A percentile compares a stretch with the other conserved stretches of the same genome.
Evolutionary conservation across 2,888 invertebrate genomes (phyloP).

Genomic region (Erannis defoliaria): DNA sequence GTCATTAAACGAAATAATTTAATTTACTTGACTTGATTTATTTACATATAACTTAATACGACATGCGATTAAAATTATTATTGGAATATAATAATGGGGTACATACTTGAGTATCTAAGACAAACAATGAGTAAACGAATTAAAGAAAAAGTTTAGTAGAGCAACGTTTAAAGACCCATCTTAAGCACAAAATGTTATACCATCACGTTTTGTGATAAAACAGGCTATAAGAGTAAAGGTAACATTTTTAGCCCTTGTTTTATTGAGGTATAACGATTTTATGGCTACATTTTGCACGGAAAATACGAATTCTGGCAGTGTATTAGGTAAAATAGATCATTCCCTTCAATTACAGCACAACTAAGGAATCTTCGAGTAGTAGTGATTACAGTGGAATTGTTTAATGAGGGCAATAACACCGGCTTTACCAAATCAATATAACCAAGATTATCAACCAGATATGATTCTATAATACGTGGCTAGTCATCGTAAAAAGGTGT

Average conservation of each 20-base stretch:
- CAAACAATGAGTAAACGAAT: not conserved
- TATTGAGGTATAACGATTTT: slow-evolving; percentile 42
- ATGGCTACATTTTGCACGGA: slow-evolving; percentile 37
- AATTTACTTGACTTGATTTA: no score
- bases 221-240: slow-evolving; percentile 37
- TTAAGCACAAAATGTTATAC: slow-evolving; percentile 36
- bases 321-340: slow-evolving; percentile 40
- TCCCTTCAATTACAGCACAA: slow-evolving; percentile 43
- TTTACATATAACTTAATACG: not conserved
- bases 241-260: slow-evolving; percentile 40
- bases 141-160: slow-evolving; percentile 1
- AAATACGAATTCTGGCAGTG: slow-evolving; percentile 39
- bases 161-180: slow-evolving; percentile 18
- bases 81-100: no score
- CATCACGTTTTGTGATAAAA: slow-evolving; percentile 40
- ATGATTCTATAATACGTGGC: slow-evolving; percentile 9
- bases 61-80: no score
- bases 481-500: slow-evolving; percentile 14
- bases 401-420: slow-evolving; percentile 51
- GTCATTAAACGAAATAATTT: not conserved
- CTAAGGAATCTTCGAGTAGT: slow-evolving; percentile 40
- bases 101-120: not conserved
- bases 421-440: slow-evolving; percentile 12
- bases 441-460: slow-evolving; percentile 16
- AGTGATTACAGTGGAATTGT: slow-evolving; percentile 42